Percentiles rank a stretch among this genome's conserved stretches.
phyloP scores from a whole-genome alignment of 2,888 invertebrate genomes.

The Himalopsyche kuldschensis region DNA sequence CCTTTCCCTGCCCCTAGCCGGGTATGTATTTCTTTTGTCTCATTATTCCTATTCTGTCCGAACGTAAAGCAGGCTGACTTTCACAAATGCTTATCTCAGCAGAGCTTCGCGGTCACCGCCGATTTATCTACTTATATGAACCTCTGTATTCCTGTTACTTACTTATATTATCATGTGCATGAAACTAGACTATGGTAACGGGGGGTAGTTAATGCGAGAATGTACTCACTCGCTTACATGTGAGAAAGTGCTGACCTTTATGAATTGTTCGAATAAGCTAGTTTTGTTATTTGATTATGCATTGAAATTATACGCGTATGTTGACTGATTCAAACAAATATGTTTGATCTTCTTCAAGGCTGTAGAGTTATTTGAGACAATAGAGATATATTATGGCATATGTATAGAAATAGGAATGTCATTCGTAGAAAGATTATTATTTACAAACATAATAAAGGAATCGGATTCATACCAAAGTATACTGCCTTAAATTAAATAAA shows the following conservation, averaged over 20 bases:
- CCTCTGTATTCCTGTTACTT: background rate
- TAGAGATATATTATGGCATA: no score
- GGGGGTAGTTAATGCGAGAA: background rate
- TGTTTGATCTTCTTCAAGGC: no score
- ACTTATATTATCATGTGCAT: background rate
- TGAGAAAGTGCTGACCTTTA: background rate
- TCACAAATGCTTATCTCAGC: conserved; percentile 39
- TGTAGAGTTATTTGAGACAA: no score
- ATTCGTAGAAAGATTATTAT: no score
- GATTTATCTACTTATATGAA: background rate
- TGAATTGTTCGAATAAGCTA: background rate
- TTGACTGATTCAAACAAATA: no score
- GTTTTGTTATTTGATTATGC: background rate
- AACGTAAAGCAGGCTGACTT: conserved; percentile 24
- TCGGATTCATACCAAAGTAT: no score
- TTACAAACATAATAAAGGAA: no score
- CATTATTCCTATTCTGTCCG: conserved; percentile 37
- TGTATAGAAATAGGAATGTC: no score
- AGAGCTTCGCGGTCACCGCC: conserved; percentile 11
- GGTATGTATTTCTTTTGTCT: conserved; percentile 37
- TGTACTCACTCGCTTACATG: background rate
- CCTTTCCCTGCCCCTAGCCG: background rate
- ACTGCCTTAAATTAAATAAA: no score
- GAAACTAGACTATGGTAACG: background rate
- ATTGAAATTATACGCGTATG: no score